These are phyloP conservation scores for Pangasius mekongensis DNA, from an alignment of 2,797 vertebrate genomes.

Conservation along the genomic window DNA sequence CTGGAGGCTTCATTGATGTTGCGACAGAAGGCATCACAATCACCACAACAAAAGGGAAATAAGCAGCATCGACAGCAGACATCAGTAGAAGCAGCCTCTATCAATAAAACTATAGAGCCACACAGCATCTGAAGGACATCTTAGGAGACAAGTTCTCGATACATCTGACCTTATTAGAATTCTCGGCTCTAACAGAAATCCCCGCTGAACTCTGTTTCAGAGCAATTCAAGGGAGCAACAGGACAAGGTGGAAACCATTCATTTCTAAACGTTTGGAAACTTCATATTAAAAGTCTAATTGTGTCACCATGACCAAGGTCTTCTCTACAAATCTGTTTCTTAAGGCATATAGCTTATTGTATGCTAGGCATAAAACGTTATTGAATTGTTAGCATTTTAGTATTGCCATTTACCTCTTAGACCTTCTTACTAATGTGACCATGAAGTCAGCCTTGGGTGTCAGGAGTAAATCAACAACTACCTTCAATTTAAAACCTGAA, in stretches of 20 bases:
- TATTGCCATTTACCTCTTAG: neutral
- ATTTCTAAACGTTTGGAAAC: neutral
- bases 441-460: neutral
- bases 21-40: constrained; percentile 7
- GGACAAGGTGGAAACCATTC: neutral
- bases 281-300: neutral
- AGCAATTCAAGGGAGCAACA: neutral
- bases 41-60: neutral
- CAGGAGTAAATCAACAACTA: no score
- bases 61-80: neutral
- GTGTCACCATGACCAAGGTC: neutral
- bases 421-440: neutral
- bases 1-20: constrained; percentile 13
- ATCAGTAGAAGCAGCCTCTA: neutral
- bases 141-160: constrained; percentile 10
- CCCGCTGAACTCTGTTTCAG: neutral
- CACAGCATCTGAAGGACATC: constrained; percentile 9
- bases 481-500: neutral
- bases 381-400: neutral
- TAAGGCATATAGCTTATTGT: neutral
- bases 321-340: neutral
- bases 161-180: constrained; percentile 14
- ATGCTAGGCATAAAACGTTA: neutral
- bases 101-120: constrained; percentile 17
- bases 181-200: neutral